Percentiles rank a stretch among this genome's conserved stretches.
Conservation (phyloP, 2,113 vertebrate species). For the Felis catus region F.catus_Fca126_mat1.0 CM031419.1:21867001-21867500, state of each 20-base stretch:
- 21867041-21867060: neutral
- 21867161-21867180: neutral
- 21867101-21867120: neutral
- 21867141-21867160: neutral
- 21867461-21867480: neutral
- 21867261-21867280: neutral
- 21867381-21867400: neutral
- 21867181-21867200: neutral
- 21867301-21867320: neutral
- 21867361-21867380: neutral
- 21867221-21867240: neutral
- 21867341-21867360: neutral
- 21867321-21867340: neutral
- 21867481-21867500: neutral
- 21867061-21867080: neutral
- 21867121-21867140: neutral
- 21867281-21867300: neutral
- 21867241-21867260: slow-evolving; percentile 26
- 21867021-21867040: neutral
- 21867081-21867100: neutral
- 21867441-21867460: neutral
- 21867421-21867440: neutral
- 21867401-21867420: neutral
- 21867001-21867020: neutral
- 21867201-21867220: neutral